Percentiles rank a stretch among this genome's conserved stretches.
Conservation (phyloP, 2,888 invertebrate genomes). For the Leistus spinibarbis region DNA sequence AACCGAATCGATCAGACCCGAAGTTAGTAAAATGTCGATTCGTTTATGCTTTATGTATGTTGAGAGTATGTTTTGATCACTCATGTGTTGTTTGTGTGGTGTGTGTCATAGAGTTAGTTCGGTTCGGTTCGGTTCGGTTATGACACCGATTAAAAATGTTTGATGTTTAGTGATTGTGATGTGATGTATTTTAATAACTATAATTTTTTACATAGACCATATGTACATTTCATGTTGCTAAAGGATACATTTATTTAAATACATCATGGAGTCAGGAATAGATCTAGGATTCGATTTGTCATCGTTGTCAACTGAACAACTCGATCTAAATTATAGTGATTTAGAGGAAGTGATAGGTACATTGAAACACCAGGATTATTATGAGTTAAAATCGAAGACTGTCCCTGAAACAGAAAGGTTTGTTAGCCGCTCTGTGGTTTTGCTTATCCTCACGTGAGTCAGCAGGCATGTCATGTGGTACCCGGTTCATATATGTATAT, state of each 20-base stretch:
- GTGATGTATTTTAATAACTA: too few species aligned
- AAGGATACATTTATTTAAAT: not conserved
- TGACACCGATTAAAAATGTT: too few species aligned
- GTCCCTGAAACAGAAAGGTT: constrained; percentile 67
- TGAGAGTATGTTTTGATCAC: too few species aligned
- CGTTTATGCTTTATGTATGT: too few species aligned
- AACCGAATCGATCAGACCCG: too few species aligned
- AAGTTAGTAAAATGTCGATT: too few species aligned
- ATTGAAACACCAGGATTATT: constrained; percentile 65
- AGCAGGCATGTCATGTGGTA: constrained; percentile 21
- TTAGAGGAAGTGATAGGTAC: constrained; percentile 60
- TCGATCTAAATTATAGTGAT: constrained; percentile 59
- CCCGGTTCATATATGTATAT: too few species aligned
- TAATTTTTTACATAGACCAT: too few species aligned
- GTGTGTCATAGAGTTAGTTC: too few species aligned
- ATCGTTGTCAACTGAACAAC: constrained; percentile 59
- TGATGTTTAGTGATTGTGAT: too few species aligned
- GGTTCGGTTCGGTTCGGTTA: too few species aligned
- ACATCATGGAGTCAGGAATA: constrained; percentile 65
- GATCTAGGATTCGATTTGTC: constrained; percentile 69
- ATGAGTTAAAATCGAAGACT: constrained; percentile 67
- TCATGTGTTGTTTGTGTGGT: too few species aligned
- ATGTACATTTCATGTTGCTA: constrained; percentile 2
- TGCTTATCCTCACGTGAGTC: constrained; percentile 37
- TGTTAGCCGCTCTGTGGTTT: constrained; percentile 46